Percentiles rank a stretch among this genome's conserved stretches.
These are phyloP conservation scores for Oxystoma pomonae DNA, from an alignment of 2,888 invertebrate genomes.

Conservation along the genomic window DNA sequence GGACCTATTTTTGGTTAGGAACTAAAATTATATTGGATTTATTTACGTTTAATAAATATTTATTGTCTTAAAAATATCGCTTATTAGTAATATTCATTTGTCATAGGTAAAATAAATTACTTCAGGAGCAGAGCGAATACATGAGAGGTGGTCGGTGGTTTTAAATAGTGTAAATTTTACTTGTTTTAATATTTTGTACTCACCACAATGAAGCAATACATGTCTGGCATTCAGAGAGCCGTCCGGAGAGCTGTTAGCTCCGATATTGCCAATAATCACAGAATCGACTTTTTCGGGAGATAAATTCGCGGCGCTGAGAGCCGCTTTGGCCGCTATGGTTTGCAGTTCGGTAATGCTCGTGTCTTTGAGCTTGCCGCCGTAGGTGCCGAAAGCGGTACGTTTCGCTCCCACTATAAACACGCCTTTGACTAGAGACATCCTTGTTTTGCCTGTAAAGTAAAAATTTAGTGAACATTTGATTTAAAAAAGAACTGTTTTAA, in stretches of 20 bases:
- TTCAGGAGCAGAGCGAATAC: too few relatives aligned
- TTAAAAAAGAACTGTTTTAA: too few relatives aligned
- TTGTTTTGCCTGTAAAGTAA: background rate
- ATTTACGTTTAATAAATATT: too few relatives aligned
- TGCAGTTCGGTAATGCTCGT: slow-evolving; percentile 75
- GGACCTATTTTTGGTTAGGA: too few relatives aligned
- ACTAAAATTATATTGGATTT: too few relatives aligned
- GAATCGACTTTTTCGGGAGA: slow-evolving; percentile 85
- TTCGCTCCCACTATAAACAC: slow-evolving; percentile 93
- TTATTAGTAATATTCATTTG: too few relatives aligned
- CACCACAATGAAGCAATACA: slow-evolving; percentile 60
- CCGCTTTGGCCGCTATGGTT: slow-evolving; percentile 74
- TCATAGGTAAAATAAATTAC: too few relatives aligned
- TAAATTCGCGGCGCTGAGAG: slow-evolving; percentile 72
- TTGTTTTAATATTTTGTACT: too few relatives aligned
- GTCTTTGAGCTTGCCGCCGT: slow-evolving; percentile 79
- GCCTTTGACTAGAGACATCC: slow-evolving; percentile 52
- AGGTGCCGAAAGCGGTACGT: slow-evolving; percentile 94
- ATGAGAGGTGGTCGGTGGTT: too few relatives aligned
- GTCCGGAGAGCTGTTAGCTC: slow-evolving; percentile 63
- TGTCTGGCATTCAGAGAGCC: slow-evolving; percentile 86
- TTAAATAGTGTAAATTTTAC: too few relatives aligned
- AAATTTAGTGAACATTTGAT: too few relatives aligned
- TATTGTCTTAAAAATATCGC: too few relatives aligned
- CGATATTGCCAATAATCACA: slow-evolving; percentile 86